Evolutionary conservation across 2,797 vertebrate genomes (phyloP).

Genomic region (Cygnus olor): DNA sequence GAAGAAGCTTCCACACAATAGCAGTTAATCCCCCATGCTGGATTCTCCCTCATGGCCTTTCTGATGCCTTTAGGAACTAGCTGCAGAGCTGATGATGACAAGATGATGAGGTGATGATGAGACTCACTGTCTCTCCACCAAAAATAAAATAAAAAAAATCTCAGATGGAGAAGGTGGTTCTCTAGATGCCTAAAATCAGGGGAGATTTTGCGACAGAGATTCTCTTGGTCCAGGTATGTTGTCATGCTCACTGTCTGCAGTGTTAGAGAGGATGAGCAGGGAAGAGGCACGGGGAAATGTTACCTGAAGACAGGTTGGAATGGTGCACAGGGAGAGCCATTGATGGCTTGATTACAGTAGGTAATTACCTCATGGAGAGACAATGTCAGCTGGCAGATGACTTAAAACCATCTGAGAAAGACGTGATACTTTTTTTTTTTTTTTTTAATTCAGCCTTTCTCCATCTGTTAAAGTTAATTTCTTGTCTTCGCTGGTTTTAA

Average conservation of each 20-base stretch:
- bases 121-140: neutral
- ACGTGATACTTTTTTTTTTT: neutral
- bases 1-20: neutral
- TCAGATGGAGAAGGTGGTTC: neutral
- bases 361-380: neutral
- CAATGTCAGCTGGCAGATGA: neutral
- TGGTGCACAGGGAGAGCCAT: neutral
- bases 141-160: neutral
- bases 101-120: neutral
- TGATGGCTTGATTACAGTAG: neutral
- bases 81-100: neutral
- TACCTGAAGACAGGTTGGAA: neutral
- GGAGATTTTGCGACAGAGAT: neutral
- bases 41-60: neutral
- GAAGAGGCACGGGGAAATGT: neutral
- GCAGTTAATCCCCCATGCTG: neutral
- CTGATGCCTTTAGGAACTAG: neutral
- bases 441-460: neutral
- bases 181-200: neutral
- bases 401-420: neutral
- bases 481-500: neutral
- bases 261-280: neutral
- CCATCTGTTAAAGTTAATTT: neutral
- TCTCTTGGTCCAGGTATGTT: neutral
- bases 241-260: neutral